Conservation (phyloP, 2,797 vertebrate species). For the Sparidentex hasta region DNA sequence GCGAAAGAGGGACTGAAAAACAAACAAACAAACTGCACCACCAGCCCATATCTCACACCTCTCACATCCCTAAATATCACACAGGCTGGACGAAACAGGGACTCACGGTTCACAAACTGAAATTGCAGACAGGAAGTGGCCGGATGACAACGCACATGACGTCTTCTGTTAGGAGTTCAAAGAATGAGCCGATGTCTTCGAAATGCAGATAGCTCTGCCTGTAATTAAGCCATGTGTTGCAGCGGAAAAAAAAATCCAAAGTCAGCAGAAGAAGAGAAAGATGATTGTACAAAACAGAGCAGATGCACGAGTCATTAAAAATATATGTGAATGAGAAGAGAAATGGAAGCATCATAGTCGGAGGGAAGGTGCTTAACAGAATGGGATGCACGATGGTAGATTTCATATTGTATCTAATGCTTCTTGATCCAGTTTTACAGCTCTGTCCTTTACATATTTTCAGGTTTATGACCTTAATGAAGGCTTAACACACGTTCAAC, state of each 20-base stretch:
- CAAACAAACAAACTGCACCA: background rate
- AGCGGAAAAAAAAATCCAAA: slow-evolving; percentile 16
- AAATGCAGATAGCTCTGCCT: slow-evolving; percentile 41
- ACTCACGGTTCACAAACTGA: background rate
- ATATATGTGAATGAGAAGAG: slow-evolving; percentile 37
- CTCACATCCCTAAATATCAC: background rate
- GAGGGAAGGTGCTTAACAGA: background rate
- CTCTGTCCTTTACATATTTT: background rate
- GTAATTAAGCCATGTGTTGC: slow-evolving; percentile 48
- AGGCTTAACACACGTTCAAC: background rate
- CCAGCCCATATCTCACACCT: background rate
- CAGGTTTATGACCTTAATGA: slow-evolving; percentile 1
- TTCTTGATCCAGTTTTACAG: background rate
- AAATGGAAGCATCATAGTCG: slow-evolving; percentile 1
- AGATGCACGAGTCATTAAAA: slow-evolving; percentile 45
- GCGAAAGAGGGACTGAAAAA: background rate
- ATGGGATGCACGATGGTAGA: background rate
- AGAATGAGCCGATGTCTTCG: slow-evolving; percentile 34
- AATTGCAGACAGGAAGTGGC: slow-evolving; percentile 5
- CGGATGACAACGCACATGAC: background rate
- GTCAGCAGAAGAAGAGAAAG: slow-evolving; percentile 56
- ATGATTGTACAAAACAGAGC: slow-evolving; percentile 50
- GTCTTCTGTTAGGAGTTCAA: slow-evolving; percentile 15
- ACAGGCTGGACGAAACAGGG: background rate
- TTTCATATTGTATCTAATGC: background rate